Evolutionary conservation across 1,140 invertebrate species (phyloP).

Genomic region (Calephelis nemesis): DNA sequence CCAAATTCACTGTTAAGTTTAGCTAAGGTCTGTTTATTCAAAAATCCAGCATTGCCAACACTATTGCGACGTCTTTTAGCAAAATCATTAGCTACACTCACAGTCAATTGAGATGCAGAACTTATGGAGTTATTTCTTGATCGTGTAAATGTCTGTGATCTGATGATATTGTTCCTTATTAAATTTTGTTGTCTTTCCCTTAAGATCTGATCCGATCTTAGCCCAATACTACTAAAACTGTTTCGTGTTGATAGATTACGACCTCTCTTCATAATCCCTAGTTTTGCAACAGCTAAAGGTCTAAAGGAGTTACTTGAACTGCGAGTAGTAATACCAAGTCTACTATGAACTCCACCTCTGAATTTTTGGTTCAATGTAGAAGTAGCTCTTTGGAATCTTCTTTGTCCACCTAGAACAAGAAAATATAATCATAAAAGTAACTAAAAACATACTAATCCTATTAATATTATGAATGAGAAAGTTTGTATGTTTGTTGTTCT

Average conservation of each 20-base stretch:
- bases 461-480: no score
- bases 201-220: slow-evolving; percentile 70
- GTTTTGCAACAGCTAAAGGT: slow-evolving; percentile 62
- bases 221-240: slow-evolving; percentile 59
- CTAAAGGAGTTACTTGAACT: slow-evolving; percentile 42
- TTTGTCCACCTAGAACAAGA: slow-evolving; percentile 49
- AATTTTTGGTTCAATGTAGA: slow-evolving; percentile 39
- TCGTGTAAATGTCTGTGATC: slow-evolving; percentile 66
- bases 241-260: slow-evolving; percentile 57
- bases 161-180: slow-evolving; percentile 52
- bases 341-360: slow-evolving; percentile 55
- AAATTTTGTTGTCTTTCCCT: slow-evolving; percentile 53
- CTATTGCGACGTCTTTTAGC: slow-evolving; percentile 63
- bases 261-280: slow-evolving; percentile 67
- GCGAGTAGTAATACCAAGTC: slow-evolving; percentile 56
- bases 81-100: slow-evolving; percentile 72
- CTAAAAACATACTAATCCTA: no score
- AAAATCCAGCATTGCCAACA: slow-evolving; percentile 58
- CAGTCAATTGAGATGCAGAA: slow-evolving; percentile 63
- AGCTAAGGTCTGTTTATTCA: slow-evolving; percentile 60
- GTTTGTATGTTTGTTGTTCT: no score
- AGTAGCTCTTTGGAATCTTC: slow-evolving; percentile 45
- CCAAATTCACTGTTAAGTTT: slow-evolving; percentile 63
- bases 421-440: slow-evolving; percentile 5
- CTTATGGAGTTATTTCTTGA: slow-evolving; percentile 66